Conservation (phyloP, 2,797 vertebrate genomes). For the Emydoidea blandingii region DNA sequence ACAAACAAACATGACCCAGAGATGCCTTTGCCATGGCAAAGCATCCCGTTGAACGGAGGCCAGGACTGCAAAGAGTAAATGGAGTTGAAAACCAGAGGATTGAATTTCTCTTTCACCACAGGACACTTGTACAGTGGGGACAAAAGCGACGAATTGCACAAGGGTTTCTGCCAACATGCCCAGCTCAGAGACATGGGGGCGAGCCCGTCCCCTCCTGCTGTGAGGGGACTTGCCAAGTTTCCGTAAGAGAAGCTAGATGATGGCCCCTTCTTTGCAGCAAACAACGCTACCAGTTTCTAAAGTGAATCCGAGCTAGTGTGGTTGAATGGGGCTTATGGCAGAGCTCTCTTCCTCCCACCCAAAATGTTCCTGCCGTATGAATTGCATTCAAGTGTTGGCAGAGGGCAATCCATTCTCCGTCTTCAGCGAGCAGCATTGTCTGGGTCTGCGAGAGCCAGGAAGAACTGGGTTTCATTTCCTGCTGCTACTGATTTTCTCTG, state of each 20-base stretch:
- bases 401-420: rapidly evolving
- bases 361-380: rapidly evolving
- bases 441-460: not conserved
- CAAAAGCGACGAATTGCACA: conserved; percentile 36
- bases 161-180: not conserved
- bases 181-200: not conserved
- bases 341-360: rapidly evolving
- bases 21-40: not conserved
- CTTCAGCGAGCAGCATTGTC: not conserved
- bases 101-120: not conserved
- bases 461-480: not conserved
- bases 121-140: not conserved
- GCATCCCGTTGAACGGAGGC: not conserved
- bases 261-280: not conserved
- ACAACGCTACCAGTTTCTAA: rapidly evolving
- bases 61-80: not conserved
- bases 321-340: rapidly evolving
- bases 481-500: not conserved
- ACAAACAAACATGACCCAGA: conserved; percentile 59
- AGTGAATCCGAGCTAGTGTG: not conserved
- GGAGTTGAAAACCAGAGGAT: not conserved
- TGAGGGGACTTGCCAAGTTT: not conserved
- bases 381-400: not conserved
- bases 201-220: not conserved
- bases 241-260: not conserved